phyloP scores from a whole-genome alignment of 2,113 vertebrate genomes.

The Chloropsis hardwickii region DNA sequence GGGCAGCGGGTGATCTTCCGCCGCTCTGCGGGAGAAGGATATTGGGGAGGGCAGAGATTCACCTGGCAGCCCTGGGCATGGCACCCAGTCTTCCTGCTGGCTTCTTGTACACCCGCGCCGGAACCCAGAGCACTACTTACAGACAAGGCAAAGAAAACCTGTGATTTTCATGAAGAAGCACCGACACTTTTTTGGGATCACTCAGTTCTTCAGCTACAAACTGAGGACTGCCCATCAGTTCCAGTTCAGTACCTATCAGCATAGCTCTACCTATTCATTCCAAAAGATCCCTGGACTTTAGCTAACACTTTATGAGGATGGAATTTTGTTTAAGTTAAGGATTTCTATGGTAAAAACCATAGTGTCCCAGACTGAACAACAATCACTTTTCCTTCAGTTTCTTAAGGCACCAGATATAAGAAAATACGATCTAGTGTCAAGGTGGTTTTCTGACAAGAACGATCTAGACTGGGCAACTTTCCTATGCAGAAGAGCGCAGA shows the following conservation, averaged over 20 bases:
- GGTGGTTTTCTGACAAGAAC: not conserved
- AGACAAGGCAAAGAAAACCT: not conserved
- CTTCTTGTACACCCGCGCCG: not conserved
- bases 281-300: not conserved
- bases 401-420: not conserved
- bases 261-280: not conserved
- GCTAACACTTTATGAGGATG: not conserved
- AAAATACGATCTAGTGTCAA: not conserved
- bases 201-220: not conserved
- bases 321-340: not conserved
- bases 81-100: not conserved
- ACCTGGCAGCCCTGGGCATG: not conserved
- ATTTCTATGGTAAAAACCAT: not conserved
- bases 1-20: not conserved
- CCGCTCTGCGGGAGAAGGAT: not conserved
- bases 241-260: not conserved
- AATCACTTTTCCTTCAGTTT: not conserved
- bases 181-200: not conserved
- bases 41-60: not conserved
- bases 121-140: not conserved
- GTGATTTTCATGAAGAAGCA: accelerated
- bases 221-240: not conserved
- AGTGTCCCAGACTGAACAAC: not conserved
- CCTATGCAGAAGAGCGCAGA: not conserved
- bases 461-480: not conserved